Percentiles rank a stretch among this genome's conserved stretches.
Evolutionary conservation across 2,113 vertebrate species (phyloP).

Genomic region (Cavia aperea): DNA sequence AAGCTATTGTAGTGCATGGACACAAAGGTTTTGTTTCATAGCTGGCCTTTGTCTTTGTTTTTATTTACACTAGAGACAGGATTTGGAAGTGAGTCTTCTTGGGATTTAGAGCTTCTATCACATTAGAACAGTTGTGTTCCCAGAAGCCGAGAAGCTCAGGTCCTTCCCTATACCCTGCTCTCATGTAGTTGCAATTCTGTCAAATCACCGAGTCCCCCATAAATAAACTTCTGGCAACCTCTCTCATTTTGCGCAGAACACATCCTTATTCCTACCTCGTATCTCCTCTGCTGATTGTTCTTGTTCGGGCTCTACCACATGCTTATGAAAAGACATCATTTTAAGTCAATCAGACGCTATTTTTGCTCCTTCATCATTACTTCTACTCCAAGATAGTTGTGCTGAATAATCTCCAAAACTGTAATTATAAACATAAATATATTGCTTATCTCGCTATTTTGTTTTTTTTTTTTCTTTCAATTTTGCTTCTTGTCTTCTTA

Average conservation of each 20-base stretch:
- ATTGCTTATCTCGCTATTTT: neutral
- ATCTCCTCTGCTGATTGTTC: slow-evolving; percentile 38
- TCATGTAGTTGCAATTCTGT: neutral
- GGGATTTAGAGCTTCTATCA: neutral
- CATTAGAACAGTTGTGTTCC: neutral
- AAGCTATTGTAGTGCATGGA: neutral
- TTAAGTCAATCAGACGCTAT: slow-evolving; percentile 38
- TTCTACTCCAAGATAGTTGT: slow-evolving; percentile 36
- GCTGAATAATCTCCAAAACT: slow-evolving; percentile 31
- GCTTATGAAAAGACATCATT: slow-evolving; percentile 34
- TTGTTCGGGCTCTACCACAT: slow-evolving; percentile 24
- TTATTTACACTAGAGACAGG: neutral
- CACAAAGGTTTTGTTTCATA: neutral
- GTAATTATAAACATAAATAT: slow-evolving; percentile 47
- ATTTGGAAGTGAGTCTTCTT: neutral
- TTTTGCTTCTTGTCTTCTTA: neutral
- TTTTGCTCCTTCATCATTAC: slow-evolving; percentile 44
- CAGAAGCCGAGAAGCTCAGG: neutral
- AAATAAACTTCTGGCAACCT: neutral
- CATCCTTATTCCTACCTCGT: neutral
- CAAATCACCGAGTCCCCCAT: neutral
- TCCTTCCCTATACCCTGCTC: neutral
- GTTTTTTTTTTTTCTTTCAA: slow-evolving; percentile 20
- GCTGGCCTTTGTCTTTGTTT: slow-evolving; percentile 11
- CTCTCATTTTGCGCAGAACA: neutral